Base-by-base conservation (phyloP, 2,888 invertebrate genomes). In the Aleiodes testaceus region DNA sequence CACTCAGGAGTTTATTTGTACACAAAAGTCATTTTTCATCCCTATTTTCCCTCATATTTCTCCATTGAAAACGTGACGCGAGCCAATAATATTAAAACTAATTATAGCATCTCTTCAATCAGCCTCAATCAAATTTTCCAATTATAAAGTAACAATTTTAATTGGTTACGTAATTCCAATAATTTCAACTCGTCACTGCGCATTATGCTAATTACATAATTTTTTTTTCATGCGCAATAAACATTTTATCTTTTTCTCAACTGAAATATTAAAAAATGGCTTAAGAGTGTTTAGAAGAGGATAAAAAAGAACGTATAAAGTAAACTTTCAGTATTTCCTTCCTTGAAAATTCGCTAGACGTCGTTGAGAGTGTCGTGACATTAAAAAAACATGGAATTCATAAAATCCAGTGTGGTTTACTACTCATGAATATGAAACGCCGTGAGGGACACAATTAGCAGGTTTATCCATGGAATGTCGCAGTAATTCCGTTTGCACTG, bases 381-480 rank as follows among this genome's bases (percentile, higher is more conserved):
- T 74, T 75, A 76, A 77, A 77, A 77, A 76, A 76, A 76, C 75
- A 74, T 75, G 74, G 74, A 75, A 77, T 76, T 76, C 76, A 74
- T 72, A 73, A 75, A 74, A 77, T 67, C 74, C 66, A 69, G 73
- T 66, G 73, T 71, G 75, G 77, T 76, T 75, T 75, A 68, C 67
- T 30, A 55, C 70, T 75, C 76, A 77, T 77, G 77, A 77, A 77
- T 77, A 76, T 75, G 76, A 77, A 74, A 72, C 55, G 50, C 42
- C 73, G 65, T 75, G 67, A 44, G 59, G 64, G 47, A 30, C 77
- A 76, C 76, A 76, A 77, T 76, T 77, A 76, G 75, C 73, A 64
- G 52, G 18, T 53, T 47, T 63, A 45, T 63, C 36, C 63, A 47
- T n/a, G 36, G 72, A 53, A 61, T 50, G 66, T 49, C 30, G 42